Conservation (phyloP, 2,888 invertebrate genomes). For the Ectemnius continuus region DNA sequence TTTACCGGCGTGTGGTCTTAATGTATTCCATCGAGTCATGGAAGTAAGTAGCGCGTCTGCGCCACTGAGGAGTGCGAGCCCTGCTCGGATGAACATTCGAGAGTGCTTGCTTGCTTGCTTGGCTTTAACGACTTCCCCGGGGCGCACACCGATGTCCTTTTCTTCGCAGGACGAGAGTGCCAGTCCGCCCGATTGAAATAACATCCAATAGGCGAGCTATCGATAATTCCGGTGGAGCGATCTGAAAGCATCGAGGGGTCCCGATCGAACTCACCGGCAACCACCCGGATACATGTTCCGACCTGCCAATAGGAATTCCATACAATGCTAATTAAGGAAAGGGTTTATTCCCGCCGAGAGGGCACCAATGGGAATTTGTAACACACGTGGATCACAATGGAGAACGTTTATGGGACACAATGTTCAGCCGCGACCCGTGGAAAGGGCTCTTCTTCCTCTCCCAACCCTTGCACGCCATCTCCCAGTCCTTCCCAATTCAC, state of each 20-base stretch:
- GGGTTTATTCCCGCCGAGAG: slow-evolving; percentile 68
- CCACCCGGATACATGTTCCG: slow-evolving; percentile 23
- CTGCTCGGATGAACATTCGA: too few species aligned
- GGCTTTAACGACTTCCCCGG: not conserved
- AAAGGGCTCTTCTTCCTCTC: slow-evolving; percentile 26
- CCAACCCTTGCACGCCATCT: slow-evolving; percentile 4
- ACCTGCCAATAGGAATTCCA: slow-evolving; percentile 65
- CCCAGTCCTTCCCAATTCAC: not conserved
- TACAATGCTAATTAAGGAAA: slow-evolving; percentile 73
- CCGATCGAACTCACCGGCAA: too few species aligned
- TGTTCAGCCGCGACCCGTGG: slow-evolving; percentile 42
- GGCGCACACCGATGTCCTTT: slow-evolving; percentile 36
- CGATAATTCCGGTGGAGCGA: slow-evolving; percentile 37
- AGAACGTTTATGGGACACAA: slow-evolving; percentile 64
- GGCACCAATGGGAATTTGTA: slow-evolving; percentile 70
- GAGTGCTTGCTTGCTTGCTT: too few species aligned
- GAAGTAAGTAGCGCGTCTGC: too few species aligned
- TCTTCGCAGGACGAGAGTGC: slow-evolving; percentile 3
- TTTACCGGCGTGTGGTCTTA: slow-evolving; percentile 3
- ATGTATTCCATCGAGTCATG: not conserved
- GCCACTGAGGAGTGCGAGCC: too few species aligned
- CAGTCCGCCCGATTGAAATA: slow-evolving; percentile 55
- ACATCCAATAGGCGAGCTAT: slow-evolving; percentile 56
- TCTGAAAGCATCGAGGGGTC: slow-evolving; percentile 17
- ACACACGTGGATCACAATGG: slow-evolving; percentile 69